These are phyloP conservation scores for Anoura caudifer DNA, from an alignment of 2,113 vertebrate genomes.

Conservation along the genomic window DNA sequence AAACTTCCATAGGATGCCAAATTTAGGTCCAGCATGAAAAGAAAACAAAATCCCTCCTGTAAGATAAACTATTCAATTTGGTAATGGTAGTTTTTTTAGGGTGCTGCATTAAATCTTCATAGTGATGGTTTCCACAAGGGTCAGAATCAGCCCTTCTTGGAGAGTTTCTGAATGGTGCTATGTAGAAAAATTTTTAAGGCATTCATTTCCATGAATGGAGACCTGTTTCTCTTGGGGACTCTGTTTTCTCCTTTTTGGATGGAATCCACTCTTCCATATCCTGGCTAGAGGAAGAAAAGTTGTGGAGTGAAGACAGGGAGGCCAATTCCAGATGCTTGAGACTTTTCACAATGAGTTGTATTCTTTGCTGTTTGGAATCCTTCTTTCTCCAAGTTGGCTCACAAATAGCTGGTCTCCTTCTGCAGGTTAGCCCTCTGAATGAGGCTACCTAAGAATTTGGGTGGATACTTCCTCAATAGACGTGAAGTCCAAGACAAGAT, in stretches of 20 bases:
- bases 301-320: not conserved
- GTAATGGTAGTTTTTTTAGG: slow-evolving; percentile 58
- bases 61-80: slow-evolving; percentile 75
- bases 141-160: not conserved
- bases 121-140: slow-evolving; percentile 28
- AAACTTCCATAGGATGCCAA: slow-evolving; percentile 78
- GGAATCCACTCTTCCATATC: slow-evolving; percentile 9
- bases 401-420: not conserved
- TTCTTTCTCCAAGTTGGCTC: not conserved
- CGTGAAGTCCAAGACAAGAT: not conserved
- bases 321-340: not conserved
- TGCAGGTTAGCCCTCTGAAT: not conserved
- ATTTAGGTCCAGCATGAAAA: slow-evolving; percentile 76
- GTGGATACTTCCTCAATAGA: not conserved
- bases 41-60: slow-evolving; percentile 67
- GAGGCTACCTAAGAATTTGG: not conserved
- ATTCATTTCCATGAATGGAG: slow-evolving; percentile 52
- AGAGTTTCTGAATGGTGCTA: slow-evolving; percentile 39
- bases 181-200: slow-evolving; percentile 41
- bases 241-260: slow-evolving; percentile 53
- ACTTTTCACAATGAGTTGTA: not conserved
- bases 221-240: slow-evolving; percentile 39
- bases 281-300: not conserved
- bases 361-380: slow-evolving; percentile 29
- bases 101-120: slow-evolving; percentile 39